Evolutionary conservation across 2,113 vertebrate species (phyloP), one percentile per base, ranked within the genome.

Genomic region (Psilopsiagon aymara): DNA sequence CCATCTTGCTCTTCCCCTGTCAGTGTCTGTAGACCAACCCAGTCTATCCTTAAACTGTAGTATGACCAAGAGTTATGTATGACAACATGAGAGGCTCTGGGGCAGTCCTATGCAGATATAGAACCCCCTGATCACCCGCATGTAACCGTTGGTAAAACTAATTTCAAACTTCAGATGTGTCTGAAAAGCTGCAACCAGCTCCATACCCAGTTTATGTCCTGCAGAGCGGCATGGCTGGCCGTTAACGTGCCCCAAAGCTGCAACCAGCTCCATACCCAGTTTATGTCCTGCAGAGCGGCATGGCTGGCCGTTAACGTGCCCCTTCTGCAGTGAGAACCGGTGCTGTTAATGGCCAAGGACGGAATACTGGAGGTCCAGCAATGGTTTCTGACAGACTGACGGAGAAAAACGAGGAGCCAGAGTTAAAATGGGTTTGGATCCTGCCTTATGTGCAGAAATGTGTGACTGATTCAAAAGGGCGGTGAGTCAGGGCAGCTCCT

Each of bases 131-230:
- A 27, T 49, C 13, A n/a, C 16, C 9, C 4, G 28, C 16, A 3
- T 5, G 20, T 7, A 64, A 77, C 18, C 29, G 8, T 6, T 57
- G 29, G 24, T 33, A 77, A 17, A 92, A 47, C 53, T 29, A 6
- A 37, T 60, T 29, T 91, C 11, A 7, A 33, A 33, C 15, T 11
- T 69, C 5, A 57, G 43, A 20, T 7, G 5, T 0, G 7, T 10
- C 60, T 39, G 37, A 33, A 39, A 47, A 57, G 20, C 60, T 43
- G 53, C 59, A 79, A 43, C 12, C n/a, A 67, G 44, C 60, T 33
- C 33, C 37, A 7, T 25, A 46, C 1, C 9, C 19, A 2, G 0
- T 6, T 49, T 1, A 0, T 35, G 75, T 59, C 70, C 79, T 39
- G 31, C 55, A n/a, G 46, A 49, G 53, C 13, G 52, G 6, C 37